A percentile compares a stretch with the other conserved stretches of the same genome.
phyloP scores from a whole-genome alignment of 2,113 vertebrate species.

The Crotophaga sulcirostris region DNA sequence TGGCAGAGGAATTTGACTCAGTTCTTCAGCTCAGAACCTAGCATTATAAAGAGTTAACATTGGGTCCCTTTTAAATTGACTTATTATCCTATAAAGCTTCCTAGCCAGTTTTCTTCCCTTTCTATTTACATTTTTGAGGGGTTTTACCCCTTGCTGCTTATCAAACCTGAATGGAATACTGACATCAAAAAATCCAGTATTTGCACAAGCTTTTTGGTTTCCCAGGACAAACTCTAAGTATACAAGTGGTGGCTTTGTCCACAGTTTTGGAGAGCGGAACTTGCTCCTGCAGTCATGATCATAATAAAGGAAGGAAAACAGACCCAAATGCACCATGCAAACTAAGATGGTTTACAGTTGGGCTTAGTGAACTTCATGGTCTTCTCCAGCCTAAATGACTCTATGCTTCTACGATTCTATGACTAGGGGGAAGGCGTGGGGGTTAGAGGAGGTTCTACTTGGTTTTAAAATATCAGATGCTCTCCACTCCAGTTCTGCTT shows the following conservation, averaged over 20 bases:
- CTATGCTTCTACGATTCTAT: not conserved
- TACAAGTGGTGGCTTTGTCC: not conserved
- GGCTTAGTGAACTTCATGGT: not conserved
- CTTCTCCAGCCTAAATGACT: not conserved
- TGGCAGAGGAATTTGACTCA: not conserved
- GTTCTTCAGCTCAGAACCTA: not conserved
- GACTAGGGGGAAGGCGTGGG: no score
- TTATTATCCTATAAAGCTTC: not conserved
- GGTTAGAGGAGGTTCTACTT: no score
- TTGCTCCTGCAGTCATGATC: not conserved
- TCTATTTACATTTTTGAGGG: not conserved
- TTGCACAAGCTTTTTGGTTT: not conserved
- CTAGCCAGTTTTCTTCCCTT: not conserved
- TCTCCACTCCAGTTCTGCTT: not conserved
- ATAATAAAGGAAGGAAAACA: not conserved
- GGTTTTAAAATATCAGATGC: not conserved
- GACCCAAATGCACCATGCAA: not conserved
- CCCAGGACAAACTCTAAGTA: not conserved
- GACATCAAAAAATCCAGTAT: not conserved
- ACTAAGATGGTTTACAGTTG: not conserved
- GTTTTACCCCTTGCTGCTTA: not conserved
- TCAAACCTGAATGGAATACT: not conserved
- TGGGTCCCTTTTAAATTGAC: not conserved
- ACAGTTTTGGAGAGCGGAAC: not conserved
- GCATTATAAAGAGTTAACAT: not conserved